phyloP scores from a whole-genome alignment of 2,113 vertebrate species.

The Vidua chalybeata region DNA sequence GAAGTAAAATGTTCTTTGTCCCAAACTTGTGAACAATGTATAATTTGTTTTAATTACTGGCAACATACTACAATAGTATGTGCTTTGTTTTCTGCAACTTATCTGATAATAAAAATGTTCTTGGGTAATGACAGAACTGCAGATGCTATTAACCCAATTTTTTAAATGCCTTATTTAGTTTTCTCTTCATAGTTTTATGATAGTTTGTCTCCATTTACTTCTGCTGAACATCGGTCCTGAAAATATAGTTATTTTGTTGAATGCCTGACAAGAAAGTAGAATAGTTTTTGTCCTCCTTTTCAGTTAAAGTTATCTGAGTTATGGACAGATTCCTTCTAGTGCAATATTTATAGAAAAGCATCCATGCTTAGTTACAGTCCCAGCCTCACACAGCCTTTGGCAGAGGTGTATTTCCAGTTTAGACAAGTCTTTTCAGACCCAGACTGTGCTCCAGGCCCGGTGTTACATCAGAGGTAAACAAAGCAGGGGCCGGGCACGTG shows the following conservation, averaged over 20 bases:
- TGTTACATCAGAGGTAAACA: not conserved
- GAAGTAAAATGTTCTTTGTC: not conserved
- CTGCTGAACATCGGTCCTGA: not conserved
- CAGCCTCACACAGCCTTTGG: not conserved
- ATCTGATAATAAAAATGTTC: not conserved
- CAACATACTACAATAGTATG: not conserved
- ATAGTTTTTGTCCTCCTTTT: not conserved
- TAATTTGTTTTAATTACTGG: not conserved
- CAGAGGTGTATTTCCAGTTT: not conserved
- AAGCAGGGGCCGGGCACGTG: accelerated
- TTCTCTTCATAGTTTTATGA: not conserved
- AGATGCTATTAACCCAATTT: not conserved
- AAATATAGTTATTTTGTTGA: not conserved
- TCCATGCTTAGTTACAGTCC: not conserved
- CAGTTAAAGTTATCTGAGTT: not conserved
- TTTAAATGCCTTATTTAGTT: not conserved
- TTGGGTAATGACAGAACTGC: not conserved
- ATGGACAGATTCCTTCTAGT: not conserved
- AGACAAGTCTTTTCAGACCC: not conserved
- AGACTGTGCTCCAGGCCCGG: not conserved
- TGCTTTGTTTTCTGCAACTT: slow-evolving; percentile 8
- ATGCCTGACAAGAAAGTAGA: not conserved
- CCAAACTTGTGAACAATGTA: not conserved
- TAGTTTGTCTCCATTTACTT: not conserved
- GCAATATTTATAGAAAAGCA: not conserved